Evolutionary conservation across 2,888 invertebrate genomes (phyloP).

Genomic region (Epirrita christyi): DNA sequence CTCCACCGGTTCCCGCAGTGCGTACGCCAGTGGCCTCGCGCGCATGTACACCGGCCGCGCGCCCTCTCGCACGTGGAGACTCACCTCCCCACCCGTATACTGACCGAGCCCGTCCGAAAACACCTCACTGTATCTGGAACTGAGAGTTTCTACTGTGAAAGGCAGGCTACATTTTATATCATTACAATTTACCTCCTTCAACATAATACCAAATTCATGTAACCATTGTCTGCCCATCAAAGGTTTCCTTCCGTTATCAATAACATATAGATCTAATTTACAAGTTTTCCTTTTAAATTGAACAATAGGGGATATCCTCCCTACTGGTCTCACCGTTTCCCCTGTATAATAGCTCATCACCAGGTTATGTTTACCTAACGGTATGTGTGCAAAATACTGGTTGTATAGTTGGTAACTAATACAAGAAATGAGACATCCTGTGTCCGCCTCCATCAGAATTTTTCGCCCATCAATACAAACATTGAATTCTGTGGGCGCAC

Average conservation of each 20-base stretch:
- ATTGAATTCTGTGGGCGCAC: not conserved
- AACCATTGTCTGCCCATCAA: constrained; percentile 7
- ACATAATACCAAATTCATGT: too few relatives aligned
- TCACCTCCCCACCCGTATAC: constrained; percentile 40
- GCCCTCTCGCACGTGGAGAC: constrained; percentile 26
- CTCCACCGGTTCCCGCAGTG: constrained; percentile 37
- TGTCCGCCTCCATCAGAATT: constrained; percentile 4
- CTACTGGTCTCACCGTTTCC: constrained; percentile 22
- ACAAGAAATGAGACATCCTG: constrained; percentile 7
- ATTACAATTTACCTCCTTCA: not conserved
- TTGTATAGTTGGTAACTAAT: constrained; percentile 5
- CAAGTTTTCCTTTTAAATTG: constrained; percentile 16
- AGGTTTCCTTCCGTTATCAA: not conserved
- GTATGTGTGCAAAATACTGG: not conserved
- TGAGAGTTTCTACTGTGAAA: constrained; percentile 8
- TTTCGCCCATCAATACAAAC: not conserved
- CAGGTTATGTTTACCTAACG: constrained; percentile 2
- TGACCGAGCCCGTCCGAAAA: constrained; percentile 41
- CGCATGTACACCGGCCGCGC: constrained; percentile 35
- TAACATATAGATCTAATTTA: constrained; percentile 28
- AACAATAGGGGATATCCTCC: constrained; percentile 23
- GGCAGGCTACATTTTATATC: constrained; percentile 2
- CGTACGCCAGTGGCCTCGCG: constrained; percentile 32
- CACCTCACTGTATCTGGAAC: constrained; percentile 41
- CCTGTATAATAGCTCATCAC: constrained; percentile 32